Percentiles rank a stretch among this genome's conserved stretches.
These are phyloP conservation scores for Drosophila kohkoa DNA, from an alignment of 1,140 invertebrate genomes.

Conservation along the genomic window DNA sequence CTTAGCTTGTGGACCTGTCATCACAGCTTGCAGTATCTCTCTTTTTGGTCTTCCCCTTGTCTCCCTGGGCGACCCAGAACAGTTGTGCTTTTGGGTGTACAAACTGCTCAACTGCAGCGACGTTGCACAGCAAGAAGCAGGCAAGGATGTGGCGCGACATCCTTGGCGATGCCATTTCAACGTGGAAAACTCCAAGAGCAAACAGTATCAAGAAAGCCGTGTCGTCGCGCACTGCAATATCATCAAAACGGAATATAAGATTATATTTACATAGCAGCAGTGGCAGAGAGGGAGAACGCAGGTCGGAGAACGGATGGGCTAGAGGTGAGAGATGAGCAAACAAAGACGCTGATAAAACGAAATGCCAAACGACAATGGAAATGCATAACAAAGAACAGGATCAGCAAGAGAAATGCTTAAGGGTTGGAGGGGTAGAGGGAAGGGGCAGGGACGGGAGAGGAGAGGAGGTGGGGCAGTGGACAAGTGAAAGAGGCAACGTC, in stretches of 20 bases:
- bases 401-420: conserved; percentile 3
- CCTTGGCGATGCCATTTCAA: conserved; percentile 34
- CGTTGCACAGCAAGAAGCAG: conserved; percentile 14
- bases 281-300: background rate
- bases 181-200: conserved; percentile 46
- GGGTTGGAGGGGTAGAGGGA: background rate
- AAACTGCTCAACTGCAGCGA: conserved; percentile 75
- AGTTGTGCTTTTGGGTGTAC: conserved; percentile 72
- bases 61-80: conserved; percentile 32
- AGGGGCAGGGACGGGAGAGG: background rate
- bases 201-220: conserved; percentile 63
- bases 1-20: background rate
- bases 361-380: conserved; percentile 82
- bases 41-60: background rate
- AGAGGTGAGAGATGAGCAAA: conserved; percentile 74
- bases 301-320: background rate
- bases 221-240: conserved; percentile 52
- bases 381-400: conserved; percentile 70
- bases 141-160: background rate
- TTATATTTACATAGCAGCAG: conserved; percentile 67
- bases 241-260: conserved; percentile 80
- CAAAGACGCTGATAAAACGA: conserved; percentile 80
- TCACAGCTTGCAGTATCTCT: conserved; percentile 6
- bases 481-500: conserved; percentile 74
- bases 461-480: conserved; percentile 11